These are phyloP conservation scores for Antheraea assamensis DNA, from an alignment of 2,888 invertebrate genomes.

Conservation along the genomic window DNA sequence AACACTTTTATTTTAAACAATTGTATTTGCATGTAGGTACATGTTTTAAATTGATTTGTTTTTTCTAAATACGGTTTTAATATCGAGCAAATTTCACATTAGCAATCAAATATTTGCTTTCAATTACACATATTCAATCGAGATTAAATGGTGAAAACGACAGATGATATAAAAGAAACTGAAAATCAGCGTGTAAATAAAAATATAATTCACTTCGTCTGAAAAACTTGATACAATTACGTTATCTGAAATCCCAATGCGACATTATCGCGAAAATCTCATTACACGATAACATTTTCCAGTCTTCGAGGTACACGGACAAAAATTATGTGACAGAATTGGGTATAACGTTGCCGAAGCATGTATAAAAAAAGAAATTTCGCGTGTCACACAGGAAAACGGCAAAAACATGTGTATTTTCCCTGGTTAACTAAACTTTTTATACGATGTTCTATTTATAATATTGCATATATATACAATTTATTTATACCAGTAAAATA, in stretches of 20 bases:
- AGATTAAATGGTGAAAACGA: too few species aligned
- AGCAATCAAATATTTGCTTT: too few species aligned
- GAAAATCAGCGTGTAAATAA: neutral
- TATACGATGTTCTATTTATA: too few species aligned
- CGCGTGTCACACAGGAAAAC: neutral
- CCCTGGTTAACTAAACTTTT: neutral
- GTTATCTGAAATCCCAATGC: constrained; percentile 15
- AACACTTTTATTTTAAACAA: too few species aligned
- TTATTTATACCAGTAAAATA: too few species aligned
- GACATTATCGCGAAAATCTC: constrained; percentile 25
- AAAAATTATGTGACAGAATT: constrained; percentile 23
- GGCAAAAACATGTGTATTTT: neutral
- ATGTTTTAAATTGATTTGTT: too few species aligned
- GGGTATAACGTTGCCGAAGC: constrained; percentile 11
- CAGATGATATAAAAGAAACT: neutral
- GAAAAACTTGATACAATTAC: constrained; percentile 6
- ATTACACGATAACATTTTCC: constrained; percentile 27
- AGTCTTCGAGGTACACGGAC: constrained; percentile 20
- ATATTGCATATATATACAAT: too few species aligned
- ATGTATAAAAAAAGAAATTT: constrained; percentile 20
- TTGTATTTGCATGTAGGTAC: too few species aligned
- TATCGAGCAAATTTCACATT: too few species aligned
- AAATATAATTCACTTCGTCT: neutral
- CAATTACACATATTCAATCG: neutral
- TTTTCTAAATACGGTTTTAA: too few species aligned